Conservation (phyloP, 2,797 vertebrate species). For the Cephalopachus bancanus region DNA sequence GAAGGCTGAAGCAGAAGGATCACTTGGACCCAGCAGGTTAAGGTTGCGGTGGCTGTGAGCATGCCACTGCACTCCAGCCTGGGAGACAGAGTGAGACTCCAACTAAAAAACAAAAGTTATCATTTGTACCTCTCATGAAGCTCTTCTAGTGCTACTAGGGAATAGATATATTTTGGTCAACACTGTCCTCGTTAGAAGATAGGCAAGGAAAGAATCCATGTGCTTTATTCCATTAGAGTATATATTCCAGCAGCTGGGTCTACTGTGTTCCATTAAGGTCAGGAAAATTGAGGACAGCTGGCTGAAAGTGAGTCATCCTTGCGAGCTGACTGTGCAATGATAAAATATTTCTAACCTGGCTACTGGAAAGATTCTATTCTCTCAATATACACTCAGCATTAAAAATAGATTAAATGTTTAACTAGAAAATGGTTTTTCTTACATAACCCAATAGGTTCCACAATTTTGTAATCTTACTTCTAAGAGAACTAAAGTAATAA, state of each 20-base stretch:
- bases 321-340: not conserved
- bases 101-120: not conserved
- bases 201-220: not conserved
- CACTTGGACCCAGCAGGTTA: too few species aligned
- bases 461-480: slow-evolving; percentile 8
- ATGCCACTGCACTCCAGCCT: too few species aligned
- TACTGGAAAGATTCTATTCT: not conserved
- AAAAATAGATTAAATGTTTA: slow-evolving; percentile 2
- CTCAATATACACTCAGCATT: not conserved
- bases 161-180: slow-evolving; percentile 25
- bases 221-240: not conserved
- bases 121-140: not conserved
- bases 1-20: too few species aligned
- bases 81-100: too few species aligned
- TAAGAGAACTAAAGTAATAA: slow-evolving; percentile 41
- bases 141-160: not conserved
- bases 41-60: too few species aligned
- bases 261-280: not conserved
- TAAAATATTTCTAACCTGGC: not conserved
- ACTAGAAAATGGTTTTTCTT: not conserved
- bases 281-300: slow-evolving; percentile 6
- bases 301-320: not conserved
- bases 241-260: not conserved
- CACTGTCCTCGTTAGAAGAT: not conserved
- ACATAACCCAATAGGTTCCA: not conserved